phyloP scores from a whole-genome alignment of 2,888 invertebrate species.

The Agonopterix heracliana region DNA sequence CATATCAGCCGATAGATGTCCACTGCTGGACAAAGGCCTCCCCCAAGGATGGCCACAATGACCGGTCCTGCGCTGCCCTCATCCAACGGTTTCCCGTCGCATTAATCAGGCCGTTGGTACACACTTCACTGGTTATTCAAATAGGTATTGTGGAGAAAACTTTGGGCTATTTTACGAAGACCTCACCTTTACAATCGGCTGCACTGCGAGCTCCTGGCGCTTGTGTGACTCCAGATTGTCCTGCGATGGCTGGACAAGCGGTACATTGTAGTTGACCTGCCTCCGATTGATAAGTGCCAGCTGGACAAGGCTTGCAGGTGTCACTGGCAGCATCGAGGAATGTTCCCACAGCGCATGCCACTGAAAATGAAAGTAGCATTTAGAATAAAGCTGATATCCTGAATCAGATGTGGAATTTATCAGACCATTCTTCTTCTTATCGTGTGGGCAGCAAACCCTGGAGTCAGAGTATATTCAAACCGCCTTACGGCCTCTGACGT shows the following conservation, averaged over 20 bases:
- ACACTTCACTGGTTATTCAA: not conserved
- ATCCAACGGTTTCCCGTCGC: too few species aligned
- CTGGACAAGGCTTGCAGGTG: conserved; percentile 88
- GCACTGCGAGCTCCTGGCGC: conserved; percentile 91
- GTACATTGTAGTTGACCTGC: conserved; percentile 92
- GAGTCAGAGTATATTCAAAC: too few species aligned
- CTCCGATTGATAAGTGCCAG: conserved; percentile 96
- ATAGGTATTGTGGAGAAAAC: not conserved
- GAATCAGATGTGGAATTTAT: too few species aligned
- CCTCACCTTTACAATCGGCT: conserved; percentile 87
- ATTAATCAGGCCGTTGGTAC: too few species aligned
- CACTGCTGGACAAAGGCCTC: too few species aligned
- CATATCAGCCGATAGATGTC: too few species aligned
- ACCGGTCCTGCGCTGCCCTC: too few species aligned
- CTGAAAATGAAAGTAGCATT: conserved; percentile 49
- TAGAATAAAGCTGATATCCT: not conserved
- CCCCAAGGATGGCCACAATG: too few species aligned
- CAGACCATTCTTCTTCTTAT: too few species aligned
- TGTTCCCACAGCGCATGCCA: conserved; percentile 94
- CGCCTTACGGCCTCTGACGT: too few species aligned
- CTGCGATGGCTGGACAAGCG: conserved; percentile 92
- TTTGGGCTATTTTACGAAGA: not conserved
- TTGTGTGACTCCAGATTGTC: conserved; percentile 92
- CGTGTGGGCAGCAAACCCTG: too few species aligned
- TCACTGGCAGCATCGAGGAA: conserved; percentile 86